Evolutionary conservation across 1,140 invertebrate genomes (phyloP), one percentile per base, ranked within the genome.

Genomic region (Leptonema lineaticorne): DNA sequence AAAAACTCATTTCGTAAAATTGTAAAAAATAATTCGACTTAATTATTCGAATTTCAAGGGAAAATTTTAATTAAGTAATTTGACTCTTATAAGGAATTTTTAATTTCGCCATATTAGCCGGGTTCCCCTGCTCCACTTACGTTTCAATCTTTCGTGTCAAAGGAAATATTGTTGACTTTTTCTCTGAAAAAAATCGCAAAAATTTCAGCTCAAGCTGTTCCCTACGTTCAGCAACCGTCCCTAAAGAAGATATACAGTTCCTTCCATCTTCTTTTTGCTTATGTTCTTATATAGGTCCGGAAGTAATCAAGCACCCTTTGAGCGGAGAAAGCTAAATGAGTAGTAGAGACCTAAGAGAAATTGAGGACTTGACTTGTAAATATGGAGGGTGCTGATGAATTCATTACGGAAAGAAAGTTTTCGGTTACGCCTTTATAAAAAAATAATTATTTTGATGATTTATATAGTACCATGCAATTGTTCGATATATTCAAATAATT

Each of bases 221-320:
- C 33, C 6, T 59, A 33, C 16, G 28, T 16, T 24, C 33, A 33
- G 57, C 33, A 9, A 9, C 20, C 24, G 9, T 58, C n/a, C 58
- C 24, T 33, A 63, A 63, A 63, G 33, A 63, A 46, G 37, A 59
- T 59, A 37, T 46, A 48, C 37, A 18, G 60, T 46, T 63, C 26
- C 63, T 33, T 53, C 45, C 24, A 29, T 27, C 37, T 63, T 69
- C 63, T 72, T 72, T 72, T 72, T 72, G 63, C 57, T 64, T 72
- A 69, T 72, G 69, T 72, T 72, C 70, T 72, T 72, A 72, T 69
- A 67, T 66, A 72, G 67, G 70, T 67, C 70, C 70, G 70, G 70
- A 72, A 69, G 67, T 72, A 72, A 72, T 72, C 70, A 72, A 72
- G 67, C 70, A 67, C 70, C 67, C 70, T 72, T 72, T 69, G 70